These are phyloP conservation scores for Acleris sparsana DNA, from an alignment of 2,888 invertebrate species.

Conservation along the genomic window DNA sequence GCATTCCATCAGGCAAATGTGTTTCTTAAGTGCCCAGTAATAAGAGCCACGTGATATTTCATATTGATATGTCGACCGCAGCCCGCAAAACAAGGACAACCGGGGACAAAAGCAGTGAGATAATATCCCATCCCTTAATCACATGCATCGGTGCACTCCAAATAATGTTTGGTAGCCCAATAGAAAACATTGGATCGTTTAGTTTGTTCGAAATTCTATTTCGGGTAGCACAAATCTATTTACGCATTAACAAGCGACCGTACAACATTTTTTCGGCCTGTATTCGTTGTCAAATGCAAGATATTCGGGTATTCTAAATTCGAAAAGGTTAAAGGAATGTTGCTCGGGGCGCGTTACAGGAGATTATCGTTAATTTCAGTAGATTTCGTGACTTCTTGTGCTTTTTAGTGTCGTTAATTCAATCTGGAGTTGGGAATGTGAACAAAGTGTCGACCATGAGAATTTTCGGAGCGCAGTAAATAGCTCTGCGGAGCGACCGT, in stretches of 20 bases:
- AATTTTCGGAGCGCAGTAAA: constrained; percentile 69
- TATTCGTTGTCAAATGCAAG: constrained; percentile 70
- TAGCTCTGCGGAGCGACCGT: constrained; percentile 63
- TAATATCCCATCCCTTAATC: constrained; percentile 82
- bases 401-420: constrained; percentile 72
- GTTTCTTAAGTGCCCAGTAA: constrained; percentile 49
- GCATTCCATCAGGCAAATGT: constrained; percentile 40
- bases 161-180: constrained; percentile 76
- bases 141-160: constrained; percentile 80
- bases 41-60: constrained; percentile 55
- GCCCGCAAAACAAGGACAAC: constrained; percentile 76
- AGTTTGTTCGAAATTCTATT: constrained; percentile 71
- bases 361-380: constrained; percentile 68
- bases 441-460: constrained; percentile 60
- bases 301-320: constrained; percentile 67
- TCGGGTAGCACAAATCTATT: constrained; percentile 60
- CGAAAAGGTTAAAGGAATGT: constrained; percentile 65
- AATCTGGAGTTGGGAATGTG: constrained; percentile 67
- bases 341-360: constrained; percentile 59
- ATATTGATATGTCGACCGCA: constrained; percentile 61
- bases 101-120: constrained; percentile 72
- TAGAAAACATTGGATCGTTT: constrained; percentile 62
- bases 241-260: constrained; percentile 63
- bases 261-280: constrained; percentile 57
- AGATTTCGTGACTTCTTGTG: constrained; percentile 61